phyloP scores from a whole-genome alignment of 2,113 vertebrate genomes.

The Prinia subflava region DNA sequence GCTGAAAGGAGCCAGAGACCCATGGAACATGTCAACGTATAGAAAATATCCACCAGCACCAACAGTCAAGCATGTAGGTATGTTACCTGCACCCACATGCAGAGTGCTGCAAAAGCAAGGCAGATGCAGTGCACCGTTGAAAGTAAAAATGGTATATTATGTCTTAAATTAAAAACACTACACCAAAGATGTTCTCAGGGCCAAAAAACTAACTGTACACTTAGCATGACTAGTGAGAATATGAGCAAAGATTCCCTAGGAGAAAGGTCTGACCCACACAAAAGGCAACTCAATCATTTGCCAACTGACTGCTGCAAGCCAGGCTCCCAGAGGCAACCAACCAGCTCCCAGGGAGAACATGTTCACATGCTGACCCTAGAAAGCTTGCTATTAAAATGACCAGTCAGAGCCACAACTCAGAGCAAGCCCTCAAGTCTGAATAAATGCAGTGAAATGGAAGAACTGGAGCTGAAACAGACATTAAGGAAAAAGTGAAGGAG shows the following conservation, averaged over 20 bases:
- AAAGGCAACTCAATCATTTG: neutral
- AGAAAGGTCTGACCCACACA: neutral
- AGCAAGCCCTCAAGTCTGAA: neutral
- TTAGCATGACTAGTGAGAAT: neutral
- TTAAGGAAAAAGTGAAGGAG: neutral
- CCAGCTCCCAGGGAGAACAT: neutral
- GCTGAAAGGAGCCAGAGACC: conserved; percentile 70
- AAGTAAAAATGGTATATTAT: neutral
- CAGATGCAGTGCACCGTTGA: fast-evolving
- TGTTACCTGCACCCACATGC: neutral
- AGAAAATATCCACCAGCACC: neutral
- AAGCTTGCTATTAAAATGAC: neutral
- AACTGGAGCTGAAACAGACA: neutral
- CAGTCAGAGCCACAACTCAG: neutral
- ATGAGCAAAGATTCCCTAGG: neutral
- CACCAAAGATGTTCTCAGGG: neutral
- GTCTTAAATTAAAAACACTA: neutral
- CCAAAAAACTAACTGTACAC: neutral
- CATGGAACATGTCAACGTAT: neutral
- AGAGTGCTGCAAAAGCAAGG: neutral
- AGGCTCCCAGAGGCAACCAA: neutral
- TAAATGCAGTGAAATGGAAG: neutral
- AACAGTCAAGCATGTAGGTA: neutral
- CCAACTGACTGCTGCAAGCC: neutral
- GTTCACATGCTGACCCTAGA: neutral